Evolutionary conservation across 1,140 invertebrate genomes (phyloP).

Genomic region (Anastrepha ludens): DNA sequence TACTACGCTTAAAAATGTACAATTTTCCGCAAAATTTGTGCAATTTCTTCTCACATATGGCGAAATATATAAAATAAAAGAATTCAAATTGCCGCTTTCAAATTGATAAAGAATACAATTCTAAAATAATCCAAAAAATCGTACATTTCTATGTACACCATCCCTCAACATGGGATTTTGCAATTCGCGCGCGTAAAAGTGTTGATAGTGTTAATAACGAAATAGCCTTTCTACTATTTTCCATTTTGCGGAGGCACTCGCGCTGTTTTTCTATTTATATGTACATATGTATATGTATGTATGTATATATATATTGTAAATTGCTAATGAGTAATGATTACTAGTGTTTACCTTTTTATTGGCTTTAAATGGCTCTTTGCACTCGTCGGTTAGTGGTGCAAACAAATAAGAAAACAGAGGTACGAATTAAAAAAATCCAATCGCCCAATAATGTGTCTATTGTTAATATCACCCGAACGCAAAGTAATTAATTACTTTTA

Average conservation of each 20-base stretch:
- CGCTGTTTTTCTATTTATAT: neutral
- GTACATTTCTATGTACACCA: neutral
- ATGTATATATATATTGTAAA: too few relatives aligned
- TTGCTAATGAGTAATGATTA: too few relatives aligned
- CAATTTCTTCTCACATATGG: neutral
- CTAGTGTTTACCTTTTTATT: too few relatives aligned
- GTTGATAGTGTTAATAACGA: neutral
- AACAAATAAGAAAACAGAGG: too few relatives aligned
- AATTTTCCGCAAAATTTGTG: neutral
- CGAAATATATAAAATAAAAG: neutral
- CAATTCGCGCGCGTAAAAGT: neutral
- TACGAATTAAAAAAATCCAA: too few relatives aligned
- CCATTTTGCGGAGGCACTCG: neutral
- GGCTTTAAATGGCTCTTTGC: too few relatives aligned
- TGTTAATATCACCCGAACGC: too few relatives aligned
- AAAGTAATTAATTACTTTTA: neutral
- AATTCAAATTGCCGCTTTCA: neutral
- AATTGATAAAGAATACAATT: neutral
- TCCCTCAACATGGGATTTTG: neutral
- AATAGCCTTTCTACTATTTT: neutral
- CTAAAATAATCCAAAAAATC: neutral
- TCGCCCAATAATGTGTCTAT: too few relatives aligned
- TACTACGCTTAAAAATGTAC: neutral
- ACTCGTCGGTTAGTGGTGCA: too few relatives aligned
- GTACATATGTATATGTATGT: neutral